Evolutionary conservation across 2,797 vertebrate genomes (phyloP).

Genomic region (Toxotes lorentzi): DNA sequence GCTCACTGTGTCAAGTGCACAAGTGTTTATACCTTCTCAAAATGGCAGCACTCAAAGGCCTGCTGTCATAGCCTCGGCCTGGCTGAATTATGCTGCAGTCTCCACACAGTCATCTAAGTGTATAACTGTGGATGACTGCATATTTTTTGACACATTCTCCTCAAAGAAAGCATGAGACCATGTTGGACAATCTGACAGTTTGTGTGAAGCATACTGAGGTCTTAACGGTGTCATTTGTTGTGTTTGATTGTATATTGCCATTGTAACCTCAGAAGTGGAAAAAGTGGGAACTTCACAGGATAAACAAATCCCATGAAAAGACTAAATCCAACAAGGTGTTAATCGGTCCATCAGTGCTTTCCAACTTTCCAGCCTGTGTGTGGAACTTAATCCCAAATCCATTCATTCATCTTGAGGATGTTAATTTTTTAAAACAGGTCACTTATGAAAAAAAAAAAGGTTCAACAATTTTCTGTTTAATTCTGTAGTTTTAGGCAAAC

Average conservation of each 20-base stretch:
- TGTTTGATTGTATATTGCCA: neutral
- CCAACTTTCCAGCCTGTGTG: neutral
- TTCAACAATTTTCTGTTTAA: too few relatives aligned
- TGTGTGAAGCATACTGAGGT: neutral
- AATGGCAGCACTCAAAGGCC: neutral
- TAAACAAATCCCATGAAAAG: neutral
- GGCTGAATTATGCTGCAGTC: neutral
- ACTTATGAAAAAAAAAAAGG: too few relatives aligned
- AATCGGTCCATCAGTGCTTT: neutral
- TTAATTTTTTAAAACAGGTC: too few relatives aligned
- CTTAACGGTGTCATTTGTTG: neutral
- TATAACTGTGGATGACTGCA: too few relatives aligned
- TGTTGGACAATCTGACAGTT: neutral
- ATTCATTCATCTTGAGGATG: neutral
- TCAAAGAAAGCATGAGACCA: neutral
- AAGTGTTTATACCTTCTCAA: neutral
- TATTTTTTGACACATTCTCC: neutral
- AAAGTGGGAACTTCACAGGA: neutral
- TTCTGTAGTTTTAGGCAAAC: neutral
- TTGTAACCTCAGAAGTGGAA: too few relatives aligned
- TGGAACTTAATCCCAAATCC: neutral
- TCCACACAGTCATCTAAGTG: too few relatives aligned
- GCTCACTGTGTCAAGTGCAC: neutral
- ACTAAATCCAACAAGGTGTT: neutral
- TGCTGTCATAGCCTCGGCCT: too few relatives aligned